Percentiles rank a stretch among this genome's conserved stretches.
phyloP scores from a whole-genome alignment of 2,888 invertebrate genomes.

The Tolmerus cingulatus region DNA sequence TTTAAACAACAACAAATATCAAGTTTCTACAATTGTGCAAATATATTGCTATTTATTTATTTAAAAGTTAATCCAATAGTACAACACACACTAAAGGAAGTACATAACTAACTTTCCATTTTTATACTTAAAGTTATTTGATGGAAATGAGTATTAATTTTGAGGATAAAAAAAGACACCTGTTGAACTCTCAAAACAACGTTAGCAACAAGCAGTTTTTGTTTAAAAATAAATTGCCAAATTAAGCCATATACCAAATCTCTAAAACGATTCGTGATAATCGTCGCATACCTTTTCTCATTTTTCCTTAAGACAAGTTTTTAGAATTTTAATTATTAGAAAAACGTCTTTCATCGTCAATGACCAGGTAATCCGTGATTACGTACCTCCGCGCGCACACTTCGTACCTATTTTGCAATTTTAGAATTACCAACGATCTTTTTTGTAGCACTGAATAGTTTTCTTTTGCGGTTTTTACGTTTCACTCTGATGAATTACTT shows the following conservation, averaged over 20 bases:
- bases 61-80: no score
- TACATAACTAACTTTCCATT: no score
- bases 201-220: neutral
- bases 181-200: neutral
- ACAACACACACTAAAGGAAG: no score
- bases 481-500: neutral
- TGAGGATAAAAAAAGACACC: neutral
- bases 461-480: neutral
- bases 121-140: no score
- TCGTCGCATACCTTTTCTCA: neutral
- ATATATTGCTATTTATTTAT: neutral
- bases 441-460: neutral
- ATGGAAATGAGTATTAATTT: no score
- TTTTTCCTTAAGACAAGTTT: neutral
- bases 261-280: neutral
- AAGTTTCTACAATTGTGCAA: no score
- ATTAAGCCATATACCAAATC: neutral
- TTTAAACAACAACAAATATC: no score
- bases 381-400: neutral
- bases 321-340: neutral
- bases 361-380: neutral
- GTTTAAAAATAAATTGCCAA: neutral
- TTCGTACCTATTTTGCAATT: neutral
- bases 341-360: neutral
- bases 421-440: neutral